Base-by-base conservation (phyloP, 2,888 invertebrate genomes). In the Sminthurides aquaticus region DNA sequence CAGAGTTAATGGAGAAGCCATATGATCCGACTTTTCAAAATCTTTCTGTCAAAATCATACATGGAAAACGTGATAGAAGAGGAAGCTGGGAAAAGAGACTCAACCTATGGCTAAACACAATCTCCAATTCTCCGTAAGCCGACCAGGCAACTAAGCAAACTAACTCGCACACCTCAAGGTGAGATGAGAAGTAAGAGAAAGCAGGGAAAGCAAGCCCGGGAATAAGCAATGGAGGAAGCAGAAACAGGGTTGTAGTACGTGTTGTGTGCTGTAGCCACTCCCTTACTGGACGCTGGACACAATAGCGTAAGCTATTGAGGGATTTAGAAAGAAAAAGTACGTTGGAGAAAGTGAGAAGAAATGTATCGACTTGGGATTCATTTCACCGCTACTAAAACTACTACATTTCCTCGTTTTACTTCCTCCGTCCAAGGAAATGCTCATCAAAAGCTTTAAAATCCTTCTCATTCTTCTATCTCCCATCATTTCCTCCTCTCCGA, bases 11-110 rank as follows among this genome's bases (percentile, higher is more conserved):
- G 52, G 5, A 52, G 52, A 52, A 52, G 52, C 22, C 52, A 52
- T 52, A 52, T 22, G 52, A 52, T 34, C 43, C 43, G 52, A 52
- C 52, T 20, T 52, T 52, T 52, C 52, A 52, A 52, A 20, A 52
- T 52, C 20, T 22, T 52, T 52, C 52, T 52, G 52, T 22, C 52
- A 52, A 52, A 20, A 52, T 15, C 22, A 22, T 52, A 52, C 22
- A 52, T 52, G 20, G 52, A 20, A 20, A 20, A 52, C 18, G 8
- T 52, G 18, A 20, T 52, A 20, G 52, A 20, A 52, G 20, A 20
- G 20, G 15, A 20, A 22, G 22, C 52, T 15, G 5, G 20, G 20
- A 52, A 8, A 52, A 8, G 20, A 5, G 20, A 18, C 52, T 52
- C 3, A 20, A 20, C 22, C 5, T 52, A 52, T 52, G 20, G 52